These are phyloP conservation scores for Erebia aethiops DNA, from an alignment of 2,888 invertebrate genomes.

Conservation along the genomic window DNA sequence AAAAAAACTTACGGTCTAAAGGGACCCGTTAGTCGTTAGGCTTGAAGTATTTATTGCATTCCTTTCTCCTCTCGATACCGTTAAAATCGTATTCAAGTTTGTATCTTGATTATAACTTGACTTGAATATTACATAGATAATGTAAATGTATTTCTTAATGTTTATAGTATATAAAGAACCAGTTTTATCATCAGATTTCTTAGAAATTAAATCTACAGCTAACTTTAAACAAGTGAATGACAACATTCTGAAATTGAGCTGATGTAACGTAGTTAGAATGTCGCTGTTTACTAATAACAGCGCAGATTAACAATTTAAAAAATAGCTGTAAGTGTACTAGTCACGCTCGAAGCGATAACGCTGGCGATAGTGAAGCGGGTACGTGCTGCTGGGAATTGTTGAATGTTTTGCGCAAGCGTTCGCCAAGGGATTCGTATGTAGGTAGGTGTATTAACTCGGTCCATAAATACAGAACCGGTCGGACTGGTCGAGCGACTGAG, in stretches of 20 bases:
- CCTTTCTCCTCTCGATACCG: not conserved
- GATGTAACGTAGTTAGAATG: constrained; percentile 46
- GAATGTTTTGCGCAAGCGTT: constrained; percentile 75
- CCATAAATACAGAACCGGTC: constrained; percentile 81
- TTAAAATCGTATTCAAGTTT: not conserved
- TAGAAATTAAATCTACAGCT: not conserved
- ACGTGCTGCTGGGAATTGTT: constrained; percentile 59
- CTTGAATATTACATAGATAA: not conserved
- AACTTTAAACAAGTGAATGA: not conserved
- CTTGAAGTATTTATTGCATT: not conserved
- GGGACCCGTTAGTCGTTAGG: not conserved
- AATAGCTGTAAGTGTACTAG: constrained; percentile 50
- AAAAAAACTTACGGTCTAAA: not conserved
- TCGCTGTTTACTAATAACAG: constrained; percentile 64
- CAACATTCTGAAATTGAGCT: constrained; percentile 32
- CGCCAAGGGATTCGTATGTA: constrained; percentile 74
- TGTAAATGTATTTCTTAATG: not conserved
- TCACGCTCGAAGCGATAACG: constrained; percentile 59
- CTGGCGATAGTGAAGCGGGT: constrained; percentile 58
- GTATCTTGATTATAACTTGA: not conserved
- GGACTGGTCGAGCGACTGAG: constrained; percentile 79
- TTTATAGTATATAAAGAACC: not conserved
- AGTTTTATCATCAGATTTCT: constrained; percentile 9
- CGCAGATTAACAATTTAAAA: constrained; percentile 55
- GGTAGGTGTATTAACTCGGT: constrained; percentile 79